Conservation (phyloP, 2,797 vertebrate genomes). For the Taenioides sp. region DNA sequence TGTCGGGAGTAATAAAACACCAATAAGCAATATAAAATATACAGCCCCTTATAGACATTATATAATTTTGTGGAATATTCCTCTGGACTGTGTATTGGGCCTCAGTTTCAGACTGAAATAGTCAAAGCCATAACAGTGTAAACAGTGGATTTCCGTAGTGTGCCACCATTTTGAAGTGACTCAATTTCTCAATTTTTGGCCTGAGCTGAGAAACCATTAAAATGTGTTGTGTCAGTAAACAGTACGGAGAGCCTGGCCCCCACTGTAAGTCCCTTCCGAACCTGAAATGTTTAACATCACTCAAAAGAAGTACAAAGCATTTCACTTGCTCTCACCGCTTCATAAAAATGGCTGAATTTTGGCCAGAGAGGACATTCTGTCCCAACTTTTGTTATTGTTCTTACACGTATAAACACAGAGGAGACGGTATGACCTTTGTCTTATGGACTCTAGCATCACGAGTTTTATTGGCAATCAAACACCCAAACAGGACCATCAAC, state of each 20-base stretch:
- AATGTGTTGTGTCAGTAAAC: constrained; percentile 74
- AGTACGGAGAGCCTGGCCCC: constrained; percentile 54
- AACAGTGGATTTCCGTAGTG: constrained; percentile 49
- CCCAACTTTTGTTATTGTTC: constrained; percentile 55
- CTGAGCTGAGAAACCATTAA: constrained; percentile 51
- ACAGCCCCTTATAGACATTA: constrained; percentile 1
- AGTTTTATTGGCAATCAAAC: too few relatives aligned
- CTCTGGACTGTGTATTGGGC: constrained; percentile 34
- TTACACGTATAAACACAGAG: constrained; percentile 54
- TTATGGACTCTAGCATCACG: constrained; percentile 19
- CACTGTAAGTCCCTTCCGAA: constrained; percentile 32
- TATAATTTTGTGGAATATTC: not conserved
- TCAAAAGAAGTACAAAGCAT: constrained; percentile 12
- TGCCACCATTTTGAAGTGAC: constrained; percentile 56
- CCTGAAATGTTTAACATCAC: constrained; percentile 8
- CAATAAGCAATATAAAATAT: constrained; percentile 11
- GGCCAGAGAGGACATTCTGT: constrained; percentile 35
- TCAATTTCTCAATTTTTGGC: constrained; percentile 68
- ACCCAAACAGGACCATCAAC: too few relatives aligned
- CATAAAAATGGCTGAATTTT: constrained; percentile 48
- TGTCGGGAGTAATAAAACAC: constrained; percentile 10
- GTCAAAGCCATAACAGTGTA: constrained; percentile 39
- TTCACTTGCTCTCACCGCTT: constrained; percentile 35
- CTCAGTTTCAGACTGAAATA: constrained; percentile 39
- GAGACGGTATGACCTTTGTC: constrained; percentile 13